A percentile compares a stretch with the other conserved stretches of the same genome.
These are phyloP conservation scores for Lamprologus lemairii DNA, from an alignment of 2,113 vertebrate species.

Conservation along the genomic window DNA sequence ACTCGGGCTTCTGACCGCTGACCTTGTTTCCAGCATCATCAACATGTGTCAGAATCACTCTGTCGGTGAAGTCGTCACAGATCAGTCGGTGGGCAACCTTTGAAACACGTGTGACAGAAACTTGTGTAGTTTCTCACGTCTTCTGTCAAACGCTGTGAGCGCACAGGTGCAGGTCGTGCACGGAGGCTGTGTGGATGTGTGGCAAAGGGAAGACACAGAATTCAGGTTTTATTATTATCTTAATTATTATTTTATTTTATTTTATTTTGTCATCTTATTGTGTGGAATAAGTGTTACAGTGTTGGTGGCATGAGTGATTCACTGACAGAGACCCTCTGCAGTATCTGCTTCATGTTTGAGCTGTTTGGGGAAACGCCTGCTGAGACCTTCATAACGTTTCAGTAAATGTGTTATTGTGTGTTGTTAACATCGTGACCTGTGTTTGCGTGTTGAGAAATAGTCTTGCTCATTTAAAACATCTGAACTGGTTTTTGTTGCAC, in stretches of 20 bases:
- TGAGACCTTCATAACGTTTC: neutral
- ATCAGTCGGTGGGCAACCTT: neutral
- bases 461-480: fast-evolving
- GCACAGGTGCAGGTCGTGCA: neutral
- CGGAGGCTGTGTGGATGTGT: neutral
- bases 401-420: neutral
- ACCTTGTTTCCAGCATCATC: neutral
- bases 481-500: neutral
- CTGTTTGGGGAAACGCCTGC: neutral
- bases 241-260: neutral
- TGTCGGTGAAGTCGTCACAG: neutral
- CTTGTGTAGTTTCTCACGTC: neutral
- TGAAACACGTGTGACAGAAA: neutral
- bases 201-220: neutral
- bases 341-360: neutral
- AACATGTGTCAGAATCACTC: neutral
- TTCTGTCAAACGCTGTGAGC: neutral
- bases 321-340: neutral
- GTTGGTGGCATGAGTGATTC: neutral
- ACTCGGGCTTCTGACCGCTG: neutral
- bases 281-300: neutral
- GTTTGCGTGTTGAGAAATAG: neutral
- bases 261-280: neutral
- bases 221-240: neutral
- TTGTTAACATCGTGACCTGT: neutral